Base-by-base conservation (phyloP, 2,888 invertebrate genomes). In the Microchrysa polita region DNA sequence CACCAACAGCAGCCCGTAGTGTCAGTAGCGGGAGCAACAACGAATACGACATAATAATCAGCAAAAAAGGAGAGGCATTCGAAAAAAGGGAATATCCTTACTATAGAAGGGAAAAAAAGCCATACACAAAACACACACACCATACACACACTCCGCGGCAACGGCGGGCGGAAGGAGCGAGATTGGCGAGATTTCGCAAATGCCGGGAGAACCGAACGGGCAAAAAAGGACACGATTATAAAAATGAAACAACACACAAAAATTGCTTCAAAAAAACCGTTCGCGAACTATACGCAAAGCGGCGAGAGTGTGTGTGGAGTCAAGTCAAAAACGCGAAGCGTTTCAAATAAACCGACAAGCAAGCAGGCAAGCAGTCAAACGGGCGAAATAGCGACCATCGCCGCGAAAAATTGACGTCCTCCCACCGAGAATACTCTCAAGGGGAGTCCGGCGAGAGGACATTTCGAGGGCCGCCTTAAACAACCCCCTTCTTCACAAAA, bases 11-110 rank as follows among this genome's bases (percentile, higher is more conserved):
- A 2, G 7, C 4, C 27, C 4, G 27, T 34, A 34, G 27, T 34
- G 55, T 34, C 67, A 67, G 44, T 23, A 55, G 72, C 72, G 18
- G 57, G 23, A 57, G 57, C 57, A 57, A 34, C 27, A 34, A 23
- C 48, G 69, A 69, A 69, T 57, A 69, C 69, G 69, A 69, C 57
- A 69, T 69, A 69, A 69, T 69, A 69, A 69, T 69, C 69, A 69
- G 57, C 55, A 57, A 69, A 67, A 69, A 69, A 57, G 40, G 40
- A 48, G 67, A 52, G 55, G 34, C 7, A 5, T 7, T 2, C 2
- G 7, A 34, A 34, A 69, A 69, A 69, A 48, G 16, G 12, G 16
- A 48, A 69, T 55, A 53, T 52, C 42, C 69, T 34, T 57, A 69
- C 69, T 40, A n/a, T n/a, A 69, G 44, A 69, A 69, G 69, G 69